phyloP scores from a whole-genome alignment of 2,888 invertebrate genomes.

The Sylvicola cinctus region DNA sequence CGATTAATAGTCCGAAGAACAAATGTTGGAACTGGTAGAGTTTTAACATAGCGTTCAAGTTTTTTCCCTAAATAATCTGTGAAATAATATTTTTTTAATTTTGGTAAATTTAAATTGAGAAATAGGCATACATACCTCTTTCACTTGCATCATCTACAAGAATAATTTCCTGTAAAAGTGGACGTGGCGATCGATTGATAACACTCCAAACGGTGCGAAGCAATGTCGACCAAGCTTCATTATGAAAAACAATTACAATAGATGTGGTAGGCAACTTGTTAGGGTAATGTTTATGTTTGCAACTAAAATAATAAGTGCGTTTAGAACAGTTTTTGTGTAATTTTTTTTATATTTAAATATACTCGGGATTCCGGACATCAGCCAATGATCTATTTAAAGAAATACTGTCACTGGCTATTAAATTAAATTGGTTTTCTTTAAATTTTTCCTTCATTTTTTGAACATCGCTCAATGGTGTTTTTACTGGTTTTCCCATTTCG shows the following conservation, averaged over 20 bases:
- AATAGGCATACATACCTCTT: slow-evolving; percentile 36
- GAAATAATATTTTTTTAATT: slow-evolving; percentile 11
- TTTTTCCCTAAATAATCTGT: slow-evolving; percentile 72
- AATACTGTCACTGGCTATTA: slow-evolving; percentile 94
- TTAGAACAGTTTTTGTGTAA: neutral
- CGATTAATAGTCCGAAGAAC: slow-evolving; percentile 80
- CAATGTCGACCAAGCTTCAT: slow-evolving; percentile 96
- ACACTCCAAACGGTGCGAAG: slow-evolving; percentile 92
- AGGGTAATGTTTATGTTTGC: slow-evolving; percentile 59
- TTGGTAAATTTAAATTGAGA: too few relatives aligned
- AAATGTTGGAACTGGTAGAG: slow-evolving; percentile 65
- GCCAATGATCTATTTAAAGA: slow-evolving; percentile 86
- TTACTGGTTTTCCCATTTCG: slow-evolving; percentile 84
- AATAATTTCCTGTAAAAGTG: slow-evolving; percentile 81
- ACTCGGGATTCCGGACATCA: slow-evolving; percentile 86
- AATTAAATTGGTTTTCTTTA: slow-evolving; percentile 96
- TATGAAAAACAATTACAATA: slow-evolving; percentile 97
- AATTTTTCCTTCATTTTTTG: slow-evolving; percentile 85
- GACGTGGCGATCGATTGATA: slow-evolving; percentile 79
- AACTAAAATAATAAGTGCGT: slow-evolving; percentile 29
- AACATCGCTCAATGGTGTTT: slow-evolving; percentile 69
- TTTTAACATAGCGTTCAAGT: slow-evolving; percentile 74
- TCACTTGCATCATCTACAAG: slow-evolving; percentile 97
- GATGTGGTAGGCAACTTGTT: slow-evolving; percentile 75
- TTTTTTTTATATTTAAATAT: slow-evolving; percentile 23